These are phyloP conservation scores for Polyommatus iphigenia DNA, from an alignment of 2,888 invertebrate genomes.

Conservation along the genomic window DNA sequence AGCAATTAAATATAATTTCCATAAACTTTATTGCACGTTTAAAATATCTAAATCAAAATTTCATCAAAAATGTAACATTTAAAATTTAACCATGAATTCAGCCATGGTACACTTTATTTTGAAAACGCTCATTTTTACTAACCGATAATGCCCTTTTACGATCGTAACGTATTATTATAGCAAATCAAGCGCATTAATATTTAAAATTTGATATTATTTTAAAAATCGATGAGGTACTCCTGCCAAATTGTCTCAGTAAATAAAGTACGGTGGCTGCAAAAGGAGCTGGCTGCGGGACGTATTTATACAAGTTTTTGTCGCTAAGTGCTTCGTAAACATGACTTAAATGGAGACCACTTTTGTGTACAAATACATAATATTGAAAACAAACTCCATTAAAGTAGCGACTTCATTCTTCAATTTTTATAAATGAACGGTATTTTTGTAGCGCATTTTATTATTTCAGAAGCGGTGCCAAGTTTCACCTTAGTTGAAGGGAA, in stretches of 20 bases:
- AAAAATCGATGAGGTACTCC: background rate
- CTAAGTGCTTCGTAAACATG: slow-evolving; percentile 39
- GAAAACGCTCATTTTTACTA: too few relatives aligned
- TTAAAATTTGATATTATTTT: background rate
- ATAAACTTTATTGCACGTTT: too few relatives aligned
- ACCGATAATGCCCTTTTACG: background rate
- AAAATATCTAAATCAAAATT: too few relatives aligned
- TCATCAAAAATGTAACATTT: too few relatives aligned
- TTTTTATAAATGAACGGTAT: slow-evolving; percentile 3
- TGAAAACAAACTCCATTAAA: slow-evolving; percentile 22
- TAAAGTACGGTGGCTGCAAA: slow-evolving; percentile 21
- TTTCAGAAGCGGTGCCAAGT: slow-evolving; percentile 10
- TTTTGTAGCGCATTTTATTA: slow-evolving; percentile 1
- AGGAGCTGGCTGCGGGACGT: background rate
- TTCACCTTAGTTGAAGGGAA: background rate
- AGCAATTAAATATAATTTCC: too few relatives aligned
- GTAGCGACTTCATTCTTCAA: slow-evolving; percentile 11
- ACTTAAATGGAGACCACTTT: slow-evolving; percentile 36
- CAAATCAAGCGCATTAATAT: background rate
- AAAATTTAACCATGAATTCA: too few relatives aligned
- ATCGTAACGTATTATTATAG: background rate
- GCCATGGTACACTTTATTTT: too few relatives aligned
- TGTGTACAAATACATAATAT: slow-evolving; percentile 30
- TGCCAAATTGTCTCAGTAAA: slow-evolving; percentile 16
- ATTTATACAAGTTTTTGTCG: slow-evolving; percentile 36